A percentile compares a stretch with the other conserved stretches of the same genome.
Evolutionary conservation across 35 echinoderm and acorn worm species (phyloP).

Genomic region (Ophiothrix spiculata): DNA sequence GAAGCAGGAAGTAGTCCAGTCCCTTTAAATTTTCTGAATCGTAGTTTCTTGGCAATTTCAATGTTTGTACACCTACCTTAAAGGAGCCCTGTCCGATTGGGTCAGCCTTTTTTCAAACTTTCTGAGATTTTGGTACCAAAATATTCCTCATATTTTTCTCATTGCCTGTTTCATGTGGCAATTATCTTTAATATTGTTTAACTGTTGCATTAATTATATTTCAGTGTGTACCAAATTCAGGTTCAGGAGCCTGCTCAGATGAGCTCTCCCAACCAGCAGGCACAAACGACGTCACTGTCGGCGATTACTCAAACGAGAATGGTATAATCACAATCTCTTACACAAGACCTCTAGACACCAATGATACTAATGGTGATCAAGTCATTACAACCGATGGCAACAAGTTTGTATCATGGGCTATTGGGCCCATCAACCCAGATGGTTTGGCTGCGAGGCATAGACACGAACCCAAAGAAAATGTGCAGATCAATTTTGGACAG

Average conservation of each 20-base stretch:
- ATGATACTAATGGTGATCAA: not conserved
- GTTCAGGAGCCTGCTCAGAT: not conserved
- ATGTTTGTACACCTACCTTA: not conserved
- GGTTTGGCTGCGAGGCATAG: not conserved
- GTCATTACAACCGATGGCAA: not conserved
- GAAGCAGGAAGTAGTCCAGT: too few relatives aligned
- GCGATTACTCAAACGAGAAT: not conserved
- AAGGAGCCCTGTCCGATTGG: too few relatives aligned
- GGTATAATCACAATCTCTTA: slow-evolving; percentile 4
- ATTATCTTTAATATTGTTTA: not conserved
- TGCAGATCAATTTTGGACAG: slow-evolving; percentile 26
- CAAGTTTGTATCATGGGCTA: not conserved
- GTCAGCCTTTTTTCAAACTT: too few relatives aligned
- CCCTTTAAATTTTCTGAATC: too few relatives aligned
- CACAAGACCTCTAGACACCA: slow-evolving; percentile 2
- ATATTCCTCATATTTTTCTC: too few relatives aligned
- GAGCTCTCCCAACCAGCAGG: not conserved
- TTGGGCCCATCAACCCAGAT: not conserved
- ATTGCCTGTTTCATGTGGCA: not conserved
- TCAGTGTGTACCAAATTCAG: slow-evolving; percentile 11
- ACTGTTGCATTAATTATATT: not conserved
- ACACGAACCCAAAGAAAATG: not conserved
- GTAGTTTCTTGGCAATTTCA: too few relatives aligned
- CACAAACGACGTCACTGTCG: not conserved
- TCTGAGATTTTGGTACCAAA: too few relatives aligned